These are phyloP conservation scores for Psephotus haematonotus DNA, from an alignment of 2,113 vertebrate species.

Conservation along the genomic window DNA sequence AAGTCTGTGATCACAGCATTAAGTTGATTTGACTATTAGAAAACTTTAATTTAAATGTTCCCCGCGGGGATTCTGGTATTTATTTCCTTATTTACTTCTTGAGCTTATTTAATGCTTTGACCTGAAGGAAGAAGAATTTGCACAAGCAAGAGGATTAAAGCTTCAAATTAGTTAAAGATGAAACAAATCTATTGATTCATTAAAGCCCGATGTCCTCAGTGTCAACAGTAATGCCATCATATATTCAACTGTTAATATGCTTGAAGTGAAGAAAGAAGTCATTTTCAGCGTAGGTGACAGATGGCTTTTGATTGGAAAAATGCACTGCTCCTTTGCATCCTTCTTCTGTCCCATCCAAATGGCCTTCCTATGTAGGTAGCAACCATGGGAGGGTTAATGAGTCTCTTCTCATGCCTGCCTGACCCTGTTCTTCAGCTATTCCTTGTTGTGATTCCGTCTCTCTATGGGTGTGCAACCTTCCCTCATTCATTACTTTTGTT, in stretches of 20 bases:
- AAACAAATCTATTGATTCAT: conserved; percentile 18
- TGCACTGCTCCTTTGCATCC: background rate
- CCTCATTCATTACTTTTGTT: background rate
- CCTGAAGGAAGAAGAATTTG: conserved; percentile 24
- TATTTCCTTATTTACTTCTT: conserved; percentile 52
- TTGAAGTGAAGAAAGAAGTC: background rate
- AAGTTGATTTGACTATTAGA: conserved; percentile 41
- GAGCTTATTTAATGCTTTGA: conserved; percentile 55
- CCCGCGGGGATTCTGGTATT: background rate
- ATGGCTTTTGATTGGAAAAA: background rate
- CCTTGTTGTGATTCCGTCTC: background rate
- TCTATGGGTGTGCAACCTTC: background rate
- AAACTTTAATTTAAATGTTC: conserved; percentile 51
- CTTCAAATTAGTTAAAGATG: conserved; percentile 37
- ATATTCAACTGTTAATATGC: background rate
- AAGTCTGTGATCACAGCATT: background rate
- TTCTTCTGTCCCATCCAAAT: background rate
- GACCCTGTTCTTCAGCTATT: background rate
- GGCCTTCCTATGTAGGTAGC: background rate
- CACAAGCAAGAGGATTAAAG: conserved; percentile 24
- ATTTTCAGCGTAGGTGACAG: background rate
- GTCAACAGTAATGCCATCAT: background rate
- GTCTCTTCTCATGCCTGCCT: background rate
- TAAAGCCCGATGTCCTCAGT: background rate
- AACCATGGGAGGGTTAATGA: background rate